Evolutionary conservation across 1,140 invertebrate genomes (phyloP).

Genomic region (Olivierus martensii): DNA sequence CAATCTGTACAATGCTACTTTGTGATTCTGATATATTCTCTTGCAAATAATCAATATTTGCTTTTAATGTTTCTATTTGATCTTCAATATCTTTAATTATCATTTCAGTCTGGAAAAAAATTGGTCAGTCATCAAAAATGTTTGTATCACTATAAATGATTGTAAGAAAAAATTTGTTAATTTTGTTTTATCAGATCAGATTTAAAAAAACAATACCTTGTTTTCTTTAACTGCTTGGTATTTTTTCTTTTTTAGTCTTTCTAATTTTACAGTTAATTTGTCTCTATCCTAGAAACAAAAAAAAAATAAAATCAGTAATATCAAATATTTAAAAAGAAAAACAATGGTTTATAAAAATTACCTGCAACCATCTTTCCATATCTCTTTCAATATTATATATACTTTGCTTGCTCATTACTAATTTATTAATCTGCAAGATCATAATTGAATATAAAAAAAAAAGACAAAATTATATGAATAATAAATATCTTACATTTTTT

Average conservation of each 20-base stretch:
- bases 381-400: constrained; percentile 27
- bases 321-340: background rate
- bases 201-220: constrained; percentile 1
- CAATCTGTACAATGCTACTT: constrained; percentile 69
- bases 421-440: constrained; percentile 42
- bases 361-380: constrained; percentile 13
- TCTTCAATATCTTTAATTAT: constrained; percentile 45
- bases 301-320: background rate
- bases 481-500: constrained; percentile 22
- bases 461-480: background rate
- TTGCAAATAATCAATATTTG: constrained; percentile 69
- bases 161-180: background rate
- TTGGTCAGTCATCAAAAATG: background rate
- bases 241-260: constrained; percentile 39
- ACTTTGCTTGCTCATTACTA: constrained; percentile 62
- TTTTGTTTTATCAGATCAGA: background rate
- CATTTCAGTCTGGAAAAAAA: background rate
- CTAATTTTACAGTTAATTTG: constrained; percentile 39
- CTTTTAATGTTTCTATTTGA: constrained; percentile 62
- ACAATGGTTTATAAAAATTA: background rate
- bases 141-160: too few species aligned
- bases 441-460: background rate
- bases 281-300: constrained; percentile 32
- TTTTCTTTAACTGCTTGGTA: constrained; percentile 24
- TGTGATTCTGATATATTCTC: constrained; percentile 83